These are phyloP conservation scores for Trogon surrucura DNA, from an alignment of 2,113 vertebrate species.

Conservation along the genomic window DNA sequence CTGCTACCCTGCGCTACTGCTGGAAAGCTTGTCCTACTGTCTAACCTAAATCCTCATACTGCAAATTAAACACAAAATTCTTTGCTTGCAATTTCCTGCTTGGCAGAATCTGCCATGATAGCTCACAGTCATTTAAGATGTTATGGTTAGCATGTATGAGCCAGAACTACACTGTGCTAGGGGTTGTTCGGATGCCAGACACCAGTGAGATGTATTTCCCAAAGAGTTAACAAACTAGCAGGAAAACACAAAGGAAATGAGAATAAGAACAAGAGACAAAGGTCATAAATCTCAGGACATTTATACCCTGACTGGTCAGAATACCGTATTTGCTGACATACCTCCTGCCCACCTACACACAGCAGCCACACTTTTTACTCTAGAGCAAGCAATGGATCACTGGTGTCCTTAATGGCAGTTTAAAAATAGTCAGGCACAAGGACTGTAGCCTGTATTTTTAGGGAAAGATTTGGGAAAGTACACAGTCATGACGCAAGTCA, in stretches of 20 bases:
- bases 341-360: neutral
- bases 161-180: neutral
- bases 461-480: neutral
- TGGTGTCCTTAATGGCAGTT: neutral
- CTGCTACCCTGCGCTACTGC: neutral
- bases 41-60: neutral
- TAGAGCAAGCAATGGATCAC: neutral
- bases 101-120: neutral
- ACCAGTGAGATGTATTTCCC: neutral
- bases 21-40: neutral
- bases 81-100: neutral
- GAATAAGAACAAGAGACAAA: neutral
- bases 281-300: neutral
- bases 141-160: neutral
- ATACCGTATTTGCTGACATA: neutral
- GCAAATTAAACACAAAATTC: neutral
- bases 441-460: neutral
- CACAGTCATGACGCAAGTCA: accelerated
- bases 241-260: neutral
- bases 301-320: neutral
- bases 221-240: neutral
- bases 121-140: neutral
- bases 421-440: neutral
- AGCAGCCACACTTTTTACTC: neutral
- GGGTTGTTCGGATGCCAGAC: neutral